Evolutionary conservation across 2,113 vertebrate species (phyloP), one percentile per base, ranked within the genome.

Genomic region (Oreotrochilus melanogaster): DNA sequence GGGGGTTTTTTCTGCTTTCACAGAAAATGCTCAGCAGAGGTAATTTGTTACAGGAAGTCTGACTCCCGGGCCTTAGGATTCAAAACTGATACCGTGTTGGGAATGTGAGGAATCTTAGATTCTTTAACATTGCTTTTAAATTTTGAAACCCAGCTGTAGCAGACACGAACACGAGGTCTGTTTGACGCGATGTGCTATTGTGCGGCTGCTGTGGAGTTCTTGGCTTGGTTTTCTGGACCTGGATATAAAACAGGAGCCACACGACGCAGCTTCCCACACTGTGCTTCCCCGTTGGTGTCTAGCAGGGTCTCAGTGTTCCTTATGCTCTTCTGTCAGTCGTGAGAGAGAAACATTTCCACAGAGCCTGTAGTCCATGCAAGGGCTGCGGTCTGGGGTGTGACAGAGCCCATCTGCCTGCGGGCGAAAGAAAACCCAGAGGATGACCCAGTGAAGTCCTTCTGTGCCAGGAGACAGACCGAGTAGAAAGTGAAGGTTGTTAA

Each of bases 281-380:
- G 43, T 22, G 10, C 72, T 64, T 83, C 65, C 51, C 30, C 45
- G 35, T 11, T 8, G 4, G 53, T 11, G n/a, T 66, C 45, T 56
- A 61, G 45, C 48, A 33, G 0, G 0, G 8, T 9, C 19, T 22
- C 57, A 64, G 66, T 14, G 21, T 51, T 57, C 14, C 61, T 28
- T 37, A 24, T 0, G 17, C 33, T 67, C 14, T 85, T 37, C 33
- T 72, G 25, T 75, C 70, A 51, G 31, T 31, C 14, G 1, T 0
- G 35, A 56, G 58, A 39, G 31, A 51, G 42, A 8, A 1, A 3
- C 0, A 0, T 57, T 75, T 79, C 71, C 11, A 1, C 3, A 3
- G 60, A 23, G 73, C 53, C 48, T 37, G 25, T 28, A 64, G 53
- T 12, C 47, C 35, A 5, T 45, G 17, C 31, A 31, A 12, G 17